phyloP scores from a whole-genome alignment of 2,888 invertebrate species.

The Cantharis rufa region DNA sequence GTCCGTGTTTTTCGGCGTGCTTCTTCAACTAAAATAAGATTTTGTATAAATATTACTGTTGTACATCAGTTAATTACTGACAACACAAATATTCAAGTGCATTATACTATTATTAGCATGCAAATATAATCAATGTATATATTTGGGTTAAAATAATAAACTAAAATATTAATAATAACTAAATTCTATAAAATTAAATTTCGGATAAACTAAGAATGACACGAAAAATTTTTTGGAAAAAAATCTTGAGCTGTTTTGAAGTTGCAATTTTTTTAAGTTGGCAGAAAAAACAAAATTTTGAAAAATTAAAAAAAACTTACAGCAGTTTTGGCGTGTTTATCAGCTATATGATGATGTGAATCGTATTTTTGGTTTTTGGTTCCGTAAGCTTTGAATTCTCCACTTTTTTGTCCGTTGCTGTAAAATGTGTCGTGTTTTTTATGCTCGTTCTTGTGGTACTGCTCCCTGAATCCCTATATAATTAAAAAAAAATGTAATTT shows the following conservation, averaged over 20 bases:
- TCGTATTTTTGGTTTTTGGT: constrained; percentile 48
- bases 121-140: no score
- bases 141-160: neutral
- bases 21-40: constrained; percentile 36
- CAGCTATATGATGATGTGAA: constrained; percentile 37
- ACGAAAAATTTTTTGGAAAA: no score
- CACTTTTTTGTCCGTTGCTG: constrained; percentile 53
- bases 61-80: no score
- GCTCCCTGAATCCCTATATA: constrained; percentile 54
- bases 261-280: no score
- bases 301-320: constrained; percentile 35
- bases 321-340: constrained; percentile 37
- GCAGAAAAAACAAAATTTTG: no score
- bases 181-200: neutral
- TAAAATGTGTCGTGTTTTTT: constrained; percentile 56
- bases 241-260: no score
- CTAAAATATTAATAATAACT: neutral
- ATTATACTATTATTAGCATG: no score
- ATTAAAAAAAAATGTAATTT: neutral
- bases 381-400: constrained; percentile 51
- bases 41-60: neutral
- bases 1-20: constrained; percentile 45
- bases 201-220: neutral
- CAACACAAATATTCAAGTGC: no score
- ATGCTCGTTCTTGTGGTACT: constrained; percentile 56